Conservation (phyloP, 2,797 vertebrate species). For the Sebastiscus albofasciatus region DNA sequence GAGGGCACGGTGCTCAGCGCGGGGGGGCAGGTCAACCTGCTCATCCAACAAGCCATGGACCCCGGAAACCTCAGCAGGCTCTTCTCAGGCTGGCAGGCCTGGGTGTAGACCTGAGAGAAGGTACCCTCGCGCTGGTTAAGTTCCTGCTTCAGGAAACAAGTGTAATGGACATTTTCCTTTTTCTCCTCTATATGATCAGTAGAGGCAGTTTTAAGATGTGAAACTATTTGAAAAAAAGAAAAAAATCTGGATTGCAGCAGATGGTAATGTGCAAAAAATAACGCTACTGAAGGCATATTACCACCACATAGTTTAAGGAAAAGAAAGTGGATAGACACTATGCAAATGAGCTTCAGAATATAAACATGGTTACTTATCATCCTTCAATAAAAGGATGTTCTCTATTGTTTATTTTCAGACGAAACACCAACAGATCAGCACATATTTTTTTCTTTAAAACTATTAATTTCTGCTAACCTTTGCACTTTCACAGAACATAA, state of each 20-base stretch:
- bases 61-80: constrained; percentile 95
- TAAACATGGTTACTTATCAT: background rate
- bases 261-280: background rate
- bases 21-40: constrained; percentile 95
- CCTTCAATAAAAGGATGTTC: background rate
- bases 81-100: constrained; percentile 94
- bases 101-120: constrained; percentile 82
- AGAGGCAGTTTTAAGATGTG: background rate
- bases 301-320: background rate
- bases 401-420: background rate
- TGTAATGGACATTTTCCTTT: background rate
- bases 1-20: constrained; percentile 94
- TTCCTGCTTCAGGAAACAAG: background rate
- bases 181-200: background rate
- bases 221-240: background rate
- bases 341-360: background rate
- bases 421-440: background rate
- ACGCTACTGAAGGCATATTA: background rate
- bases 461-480: background rate
- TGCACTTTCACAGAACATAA: constrained; percentile 16
- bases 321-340: background rate
- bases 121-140: rapidly evolving
- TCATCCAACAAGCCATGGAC: constrained; percentile 98
- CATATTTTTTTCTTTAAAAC: background rate
- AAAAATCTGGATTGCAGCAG: background rate